Evolutionary conservation across 2,113 vertebrate species (phyloP).

Genomic region (Dromas ardeola): DNA sequence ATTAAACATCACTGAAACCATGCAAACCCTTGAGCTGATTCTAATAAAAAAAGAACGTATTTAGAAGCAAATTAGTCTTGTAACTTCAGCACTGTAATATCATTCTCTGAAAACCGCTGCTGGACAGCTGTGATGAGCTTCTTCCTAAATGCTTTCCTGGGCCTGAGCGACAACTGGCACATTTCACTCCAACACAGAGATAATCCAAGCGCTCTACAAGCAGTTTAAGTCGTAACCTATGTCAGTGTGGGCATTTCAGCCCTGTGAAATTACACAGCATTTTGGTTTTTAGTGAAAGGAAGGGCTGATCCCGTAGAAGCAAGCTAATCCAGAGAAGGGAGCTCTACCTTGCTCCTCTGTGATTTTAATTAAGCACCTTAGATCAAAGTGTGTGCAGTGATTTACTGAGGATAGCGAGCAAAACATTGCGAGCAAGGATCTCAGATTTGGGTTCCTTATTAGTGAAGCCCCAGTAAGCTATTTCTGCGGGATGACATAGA

Average conservation of each 20-base stretch:
- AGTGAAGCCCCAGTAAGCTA: not conserved
- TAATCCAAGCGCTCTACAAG: not conserved
- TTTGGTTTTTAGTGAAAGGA: not conserved
- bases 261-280: not conserved
- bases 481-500: not conserved
- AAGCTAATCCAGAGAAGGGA: not conserved
- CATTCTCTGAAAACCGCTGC: not conserved
- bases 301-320: too few relatives aligned
- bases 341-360: not conserved
- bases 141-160: not conserved
- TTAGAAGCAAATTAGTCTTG: constrained; percentile 51
- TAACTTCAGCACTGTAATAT: not conserved
- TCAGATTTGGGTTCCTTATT: not conserved
- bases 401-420: not conserved
- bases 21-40: not conserved
- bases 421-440: fast-evolving
- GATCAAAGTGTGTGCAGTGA: not conserved
- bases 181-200: not conserved
- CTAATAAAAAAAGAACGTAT: not conserved
- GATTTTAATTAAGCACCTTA: not conserved
- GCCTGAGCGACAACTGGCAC: not conserved
- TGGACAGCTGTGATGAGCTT: not conserved
- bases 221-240: not conserved
- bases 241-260: not conserved
- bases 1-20: not conserved